Percentiles rank a stretch among this genome's conserved stretches.
phyloP scores from a whole-genome alignment of 1,140 invertebrate species.

The Procambarus clarkii region DNA sequence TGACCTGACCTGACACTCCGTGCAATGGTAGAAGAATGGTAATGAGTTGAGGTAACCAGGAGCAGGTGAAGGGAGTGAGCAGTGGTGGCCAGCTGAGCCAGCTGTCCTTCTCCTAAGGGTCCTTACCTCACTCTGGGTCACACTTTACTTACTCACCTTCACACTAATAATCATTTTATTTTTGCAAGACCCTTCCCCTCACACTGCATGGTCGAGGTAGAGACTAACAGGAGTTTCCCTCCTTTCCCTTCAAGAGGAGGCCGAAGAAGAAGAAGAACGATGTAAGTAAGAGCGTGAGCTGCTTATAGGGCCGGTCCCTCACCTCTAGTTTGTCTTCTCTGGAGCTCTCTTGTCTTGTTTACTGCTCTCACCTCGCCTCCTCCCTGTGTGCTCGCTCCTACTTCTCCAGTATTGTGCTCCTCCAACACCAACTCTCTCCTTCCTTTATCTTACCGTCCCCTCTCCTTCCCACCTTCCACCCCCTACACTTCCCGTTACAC shows the following conservation, averaged over 20 bases:
- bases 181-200: slow-evolving; percentile 55
- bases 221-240: slow-evolving; percentile 50
- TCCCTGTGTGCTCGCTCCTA: not conserved
- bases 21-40: not conserved
- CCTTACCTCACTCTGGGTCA: too few species aligned
- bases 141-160: slow-evolving; percentile 1
- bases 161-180: slow-evolving; percentile 38
- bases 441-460: too few species aligned
- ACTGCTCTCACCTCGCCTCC: not conserved
- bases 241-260: slow-evolving; percentile 46
- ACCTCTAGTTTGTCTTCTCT: not conserved
- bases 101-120: not conserved
- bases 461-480: too few species aligned
- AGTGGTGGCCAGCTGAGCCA: not conserved
- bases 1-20: not conserved
- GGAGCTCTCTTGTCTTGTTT: not conserved
- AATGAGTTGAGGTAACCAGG: not conserved
- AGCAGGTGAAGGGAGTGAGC: not conserved
- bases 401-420: too few species aligned
- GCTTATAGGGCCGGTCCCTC: not conserved
- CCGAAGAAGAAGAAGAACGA: slow-evolving; percentile 4
- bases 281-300: slow-evolving; percentile 35
- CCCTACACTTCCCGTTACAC: too few species aligned
- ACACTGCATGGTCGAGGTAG: slow-evolving; percentile 54
- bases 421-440: too few species aligned